Percentiles rank a stretch among this genome's conserved stretches.
Conservation (phyloP, 2,113 vertebrate species). For the Paralichthys olivaceus region DNA sequence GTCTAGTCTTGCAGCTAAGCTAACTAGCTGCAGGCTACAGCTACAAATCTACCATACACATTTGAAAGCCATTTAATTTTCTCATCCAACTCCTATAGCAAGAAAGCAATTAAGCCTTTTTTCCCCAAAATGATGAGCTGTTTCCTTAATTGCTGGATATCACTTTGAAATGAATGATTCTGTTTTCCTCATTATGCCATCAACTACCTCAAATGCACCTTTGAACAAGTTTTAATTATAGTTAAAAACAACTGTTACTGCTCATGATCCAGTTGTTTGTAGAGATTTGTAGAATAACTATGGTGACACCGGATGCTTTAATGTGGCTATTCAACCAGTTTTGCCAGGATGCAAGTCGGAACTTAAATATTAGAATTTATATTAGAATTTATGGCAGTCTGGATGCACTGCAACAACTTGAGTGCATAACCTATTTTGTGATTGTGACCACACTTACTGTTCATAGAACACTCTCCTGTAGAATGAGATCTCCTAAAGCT, state of each 20-base stretch:
- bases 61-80: background rate
- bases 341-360: constrained; percentile 11
- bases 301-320: background rate
- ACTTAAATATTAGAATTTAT: constrained; percentile 23
- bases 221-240: background rate
- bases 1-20: background rate
- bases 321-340: constrained; percentile 33
- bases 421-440: background rate
- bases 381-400: constrained; percentile 13
- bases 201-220: constrained; percentile 3
- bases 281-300: too few relatives aligned
- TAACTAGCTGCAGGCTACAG: background rate
- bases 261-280: background rate
- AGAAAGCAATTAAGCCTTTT: background rate
- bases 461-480: too few relatives aligned
- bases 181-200: constrained; percentile 5
- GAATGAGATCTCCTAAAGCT: background rate
- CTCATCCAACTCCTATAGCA: too few relatives aligned
- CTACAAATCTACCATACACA: background rate
- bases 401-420: constrained; percentile 11
- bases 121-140: too few relatives aligned
- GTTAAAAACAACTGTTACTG: background rate
- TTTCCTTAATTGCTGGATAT: too few relatives aligned
- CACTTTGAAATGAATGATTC: too few relatives aligned
- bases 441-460: background rate